Evolutionary conservation across 2,888 invertebrate species (phyloP).

Genomic region (Cotesia congregata): DNA sequence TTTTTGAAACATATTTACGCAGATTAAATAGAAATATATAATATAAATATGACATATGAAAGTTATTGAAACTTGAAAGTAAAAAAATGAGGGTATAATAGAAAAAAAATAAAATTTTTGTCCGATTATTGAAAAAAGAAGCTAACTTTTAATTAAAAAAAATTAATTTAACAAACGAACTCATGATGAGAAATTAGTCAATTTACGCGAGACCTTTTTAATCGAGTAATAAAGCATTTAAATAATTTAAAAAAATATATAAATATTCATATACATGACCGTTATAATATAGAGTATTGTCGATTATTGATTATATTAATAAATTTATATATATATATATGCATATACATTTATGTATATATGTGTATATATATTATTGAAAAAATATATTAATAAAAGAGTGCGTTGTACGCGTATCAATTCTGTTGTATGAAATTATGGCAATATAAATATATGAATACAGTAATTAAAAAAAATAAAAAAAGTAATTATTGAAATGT

Average conservation of each 20-base stretch:
- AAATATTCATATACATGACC: constrained; percentile 45
- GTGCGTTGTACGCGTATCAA: constrained; percentile 46
- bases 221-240: constrained; percentile 44
- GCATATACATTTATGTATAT: constrained; percentile 42
- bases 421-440: constrained; percentile 46
- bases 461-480: neutral
- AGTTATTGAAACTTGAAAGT: constrained; percentile 13
- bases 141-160: constrained; percentile 48
- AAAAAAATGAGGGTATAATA: too few species aligned
- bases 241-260: constrained; percentile 44
- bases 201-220: constrained; percentile 67
- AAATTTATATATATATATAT: constrained; percentile 38
- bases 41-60: constrained; percentile 45
- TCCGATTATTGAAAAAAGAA: neutral
- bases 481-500: constrained; percentile 24
- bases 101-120: too few species aligned
- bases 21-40: neutral
- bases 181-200: constrained; percentile 64
- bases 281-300: constrained; percentile 17
- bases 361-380: too few species aligned
- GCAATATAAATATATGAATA: constrained; percentile 40
- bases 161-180: constrained; percentile 37
- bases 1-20: neutral
- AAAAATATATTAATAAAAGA: constrained; percentile 1
- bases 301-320: constrained; percentile 30